Conservation (phyloP, 2,113 vertebrate genomes). For the Thunnus maccoyii region DNA sequence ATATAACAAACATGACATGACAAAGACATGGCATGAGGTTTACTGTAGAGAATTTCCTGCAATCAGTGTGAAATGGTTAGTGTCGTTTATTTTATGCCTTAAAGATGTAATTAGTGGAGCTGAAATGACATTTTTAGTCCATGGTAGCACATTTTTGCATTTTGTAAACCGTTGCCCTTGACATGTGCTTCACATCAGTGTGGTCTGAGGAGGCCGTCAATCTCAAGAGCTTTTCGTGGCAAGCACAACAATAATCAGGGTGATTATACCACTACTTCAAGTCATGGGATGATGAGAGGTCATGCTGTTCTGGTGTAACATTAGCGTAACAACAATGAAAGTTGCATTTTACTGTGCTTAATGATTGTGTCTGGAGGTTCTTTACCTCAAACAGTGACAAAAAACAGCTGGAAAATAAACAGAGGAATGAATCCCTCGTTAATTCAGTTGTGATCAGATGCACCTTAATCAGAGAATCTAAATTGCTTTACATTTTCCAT, state of each 20-base stretch:
- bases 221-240: slow-evolving; percentile 37
- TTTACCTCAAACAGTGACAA: slow-evolving; percentile 7
- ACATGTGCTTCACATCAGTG: slow-evolving; percentile 40
- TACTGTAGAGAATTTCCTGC: slow-evolving; percentile 4
- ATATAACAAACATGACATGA: slow-evolving; percentile 1
- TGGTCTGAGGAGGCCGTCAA: slow-evolving; percentile 32
- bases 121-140: slow-evolving; percentile 42
- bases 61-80: slow-evolving; percentile 7
- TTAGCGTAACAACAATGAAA: slow-evolving; percentile 28
- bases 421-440: slow-evolving; percentile 7
- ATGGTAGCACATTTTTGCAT: slow-evolving; percentile 40
- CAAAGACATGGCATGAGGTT: slow-evolving; percentile 5
- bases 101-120: slow-evolving; percentile 43
- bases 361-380: slow-evolving; percentile 28
- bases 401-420: background rate
- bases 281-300: slow-evolving; percentile 31
- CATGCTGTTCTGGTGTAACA: slow-evolving; percentile 48
- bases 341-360: slow-evolving; percentile 21
- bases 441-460: background rate
- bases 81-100: slow-evolving; percentile 21
- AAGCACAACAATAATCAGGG: slow-evolving; percentile 39
- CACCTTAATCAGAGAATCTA: slow-evolving; percentile 6
- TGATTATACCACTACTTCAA: slow-evolving; percentile 47
- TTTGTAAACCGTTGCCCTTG: slow-evolving; percentile 29
- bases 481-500: slow-evolving; percentile 7